These are phyloP conservation scores for Oreamnos americanus DNA, from an alignment of 2,113 vertebrate genomes.

Conservation along the genomic window DNA sequence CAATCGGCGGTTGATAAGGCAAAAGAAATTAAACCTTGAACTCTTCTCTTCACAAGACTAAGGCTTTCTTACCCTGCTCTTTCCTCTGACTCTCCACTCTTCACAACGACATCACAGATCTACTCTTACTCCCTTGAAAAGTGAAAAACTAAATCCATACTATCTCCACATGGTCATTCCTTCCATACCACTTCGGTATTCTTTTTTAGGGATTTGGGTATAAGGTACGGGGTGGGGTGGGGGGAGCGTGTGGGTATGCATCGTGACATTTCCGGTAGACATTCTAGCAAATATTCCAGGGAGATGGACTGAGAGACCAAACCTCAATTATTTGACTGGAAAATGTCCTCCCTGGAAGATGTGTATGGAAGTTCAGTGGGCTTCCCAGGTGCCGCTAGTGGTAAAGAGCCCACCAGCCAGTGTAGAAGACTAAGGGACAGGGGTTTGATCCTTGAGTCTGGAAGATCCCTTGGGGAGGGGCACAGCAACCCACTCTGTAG, in stretches of 20 bases:
- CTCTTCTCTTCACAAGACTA: neutral
- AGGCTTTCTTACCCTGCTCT: neutral
- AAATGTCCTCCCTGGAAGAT: neutral
- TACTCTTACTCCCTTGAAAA: neutral
- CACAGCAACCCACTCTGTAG: neutral
- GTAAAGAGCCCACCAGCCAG: neutral
- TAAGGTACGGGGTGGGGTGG: neutral
- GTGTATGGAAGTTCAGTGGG: neutral
- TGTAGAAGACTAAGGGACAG: neutral
- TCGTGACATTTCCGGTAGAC: neutral
- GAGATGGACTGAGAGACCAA: neutral
- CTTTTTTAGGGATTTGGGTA: neutral
- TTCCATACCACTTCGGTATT: neutral
- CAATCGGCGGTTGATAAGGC: neutral
- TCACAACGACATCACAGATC: neutral
- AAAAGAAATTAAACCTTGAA: constrained; percentile 23
- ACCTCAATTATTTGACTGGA: neutral
- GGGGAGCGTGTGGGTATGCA: no score
- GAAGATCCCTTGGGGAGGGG: neutral
- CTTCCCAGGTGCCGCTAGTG: neutral
- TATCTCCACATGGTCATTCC: neutral
- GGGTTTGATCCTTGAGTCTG: neutral
- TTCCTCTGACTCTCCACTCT: neutral
- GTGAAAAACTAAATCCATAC: neutral
- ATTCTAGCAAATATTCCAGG: neutral